These are phyloP conservation scores for Drosophila helvetica DNA, from an alignment of 2,888 invertebrate genomes.

Conservation along the genomic window DNA sequence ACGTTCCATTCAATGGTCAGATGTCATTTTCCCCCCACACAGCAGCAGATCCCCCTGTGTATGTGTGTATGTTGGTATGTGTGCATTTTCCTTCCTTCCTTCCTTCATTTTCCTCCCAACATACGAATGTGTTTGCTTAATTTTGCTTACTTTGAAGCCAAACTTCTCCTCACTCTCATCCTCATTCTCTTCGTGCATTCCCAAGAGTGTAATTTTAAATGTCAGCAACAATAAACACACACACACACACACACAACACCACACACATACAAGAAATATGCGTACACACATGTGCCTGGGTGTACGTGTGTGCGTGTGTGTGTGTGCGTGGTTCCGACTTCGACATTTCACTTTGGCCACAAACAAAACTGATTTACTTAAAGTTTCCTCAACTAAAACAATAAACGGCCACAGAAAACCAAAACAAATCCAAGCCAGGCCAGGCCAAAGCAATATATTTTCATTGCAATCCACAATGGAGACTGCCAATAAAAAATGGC, in stretches of 20 bases:
- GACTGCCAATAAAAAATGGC: no score
- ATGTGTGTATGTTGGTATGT: no score
- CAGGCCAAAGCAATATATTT: slow-evolving; percentile 1
- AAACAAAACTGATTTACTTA: slow-evolving; percentile 55
- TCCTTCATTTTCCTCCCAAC: no score
- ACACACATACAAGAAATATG: slow-evolving; percentile 14
- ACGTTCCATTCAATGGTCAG: slow-evolving; percentile 65
- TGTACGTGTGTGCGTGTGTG: slow-evolving; percentile 14
- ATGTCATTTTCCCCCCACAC: slow-evolving; percentile 51
- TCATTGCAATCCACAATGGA: not conserved
- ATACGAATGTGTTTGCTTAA: slow-evolving; percentile 56
- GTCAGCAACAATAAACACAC: slow-evolving; percentile 71
- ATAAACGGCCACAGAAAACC: not conserved
- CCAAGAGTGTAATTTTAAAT: slow-evolving; percentile 78
- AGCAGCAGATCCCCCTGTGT: not conserved
- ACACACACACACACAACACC: slow-evolving; percentile 31
- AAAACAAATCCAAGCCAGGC: slow-evolving; percentile 6
- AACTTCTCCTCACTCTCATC: slow-evolving; percentile 45
- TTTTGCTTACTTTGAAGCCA: slow-evolving; percentile 75
- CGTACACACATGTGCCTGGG: not conserved
- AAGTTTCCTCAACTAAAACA: slow-evolving; percentile 31
- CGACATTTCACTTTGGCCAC: slow-evolving; percentile 13
- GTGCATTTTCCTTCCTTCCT: no score
- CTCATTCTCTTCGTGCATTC: slow-evolving; percentile 54
- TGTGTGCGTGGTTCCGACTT: not conserved